Base-by-base conservation (phyloP, 2,888 invertebrate species). In the Celastrina argiolus region DNA sequence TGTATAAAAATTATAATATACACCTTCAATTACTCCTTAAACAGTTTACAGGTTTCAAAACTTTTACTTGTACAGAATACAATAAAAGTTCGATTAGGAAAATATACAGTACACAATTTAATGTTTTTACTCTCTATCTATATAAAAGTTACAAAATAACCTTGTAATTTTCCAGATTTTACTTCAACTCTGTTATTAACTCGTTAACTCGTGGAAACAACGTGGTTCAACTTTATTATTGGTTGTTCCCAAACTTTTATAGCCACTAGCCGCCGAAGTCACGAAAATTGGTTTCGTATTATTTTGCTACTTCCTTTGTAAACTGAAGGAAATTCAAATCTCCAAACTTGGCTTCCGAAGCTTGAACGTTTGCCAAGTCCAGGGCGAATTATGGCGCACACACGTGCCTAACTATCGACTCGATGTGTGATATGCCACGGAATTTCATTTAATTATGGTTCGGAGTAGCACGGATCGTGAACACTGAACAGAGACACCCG, bases 261-360 rank as follows among this genome's bases (percentile, higher is more conserved):
- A 36, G 34, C 16, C 18, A 34, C 8, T 59, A 36, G 34, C 16
- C 18, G 18, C 8, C 16, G 4, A 36, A 59, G 2, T 59, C 7
- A 34, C 34, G 12, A 34, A 36, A 16, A 59, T 59, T 12, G 58
- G 65, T 71, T 59, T 66, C 31, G 12, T 34, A 64, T 65, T 65
- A 58, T 22, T 58, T 39, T 18, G 16, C 10, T 39, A 18, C 14
- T 39, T 59, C 22, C 36, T 51, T 45, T 45, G 16, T 34, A 34
- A 59, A n/a, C 14, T 59, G 22, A 61, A 36, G 39, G 22, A 61
- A 61, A 22, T 61, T 61, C 39, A 61, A 39, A 61, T 61, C 39
- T 39, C 34, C 61, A 39, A 61, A 61, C 61, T 61, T 61, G 61
- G 61, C 61, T 18, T 22, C 36, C 61, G 39, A 16, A 36, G 61